Percentiles rank a stretch among this genome's conserved stretches.
Evolutionary conservation across 2,888 invertebrate genomes (phyloP).

Genomic region (Ichneumoninae sp.): DNA sequence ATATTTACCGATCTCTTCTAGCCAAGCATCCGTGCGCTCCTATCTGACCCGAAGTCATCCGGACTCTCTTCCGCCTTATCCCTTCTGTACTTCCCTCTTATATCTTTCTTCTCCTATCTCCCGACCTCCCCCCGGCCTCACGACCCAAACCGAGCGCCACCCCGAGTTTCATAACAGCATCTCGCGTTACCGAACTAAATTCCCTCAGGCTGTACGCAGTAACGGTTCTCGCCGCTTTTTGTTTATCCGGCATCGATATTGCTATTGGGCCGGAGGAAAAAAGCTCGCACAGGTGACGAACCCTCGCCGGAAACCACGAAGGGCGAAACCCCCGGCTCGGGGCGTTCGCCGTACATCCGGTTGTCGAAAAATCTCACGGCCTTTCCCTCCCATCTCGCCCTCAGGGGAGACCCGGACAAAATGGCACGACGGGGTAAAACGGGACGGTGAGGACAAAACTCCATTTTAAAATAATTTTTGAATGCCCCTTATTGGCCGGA

Average conservation of each 20-base stretch:
- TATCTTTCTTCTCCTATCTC: constrained; percentile 33
- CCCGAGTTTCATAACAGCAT: constrained; percentile 40
- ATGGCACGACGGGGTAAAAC: no score
- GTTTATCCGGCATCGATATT: constrained; percentile 67
- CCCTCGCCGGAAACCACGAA: background rate
- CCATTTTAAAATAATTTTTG: no score
- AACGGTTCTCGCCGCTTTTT: constrained; percentile 57
- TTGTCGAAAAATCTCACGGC: no score
- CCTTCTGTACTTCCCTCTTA: constrained; percentile 15
- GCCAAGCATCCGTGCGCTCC: constrained; percentile 18
- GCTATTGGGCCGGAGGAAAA: constrained; percentile 33
- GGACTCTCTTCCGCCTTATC: constrained; percentile 35
- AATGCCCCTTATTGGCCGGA: no score
- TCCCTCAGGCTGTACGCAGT: constrained; percentile 51
- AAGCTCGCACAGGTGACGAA: constrained; percentile 29
- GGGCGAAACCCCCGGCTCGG: no score
- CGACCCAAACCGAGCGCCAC: no score
- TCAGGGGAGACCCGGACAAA: no score
- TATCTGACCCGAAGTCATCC: constrained; percentile 59
- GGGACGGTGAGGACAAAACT: no score
- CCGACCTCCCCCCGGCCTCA: background rate
- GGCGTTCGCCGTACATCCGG: no score
- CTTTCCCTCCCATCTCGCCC: no score
- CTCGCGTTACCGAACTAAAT: constrained; percentile 51
- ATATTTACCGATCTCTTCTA: constrained; percentile 52